phyloP scores from a whole-genome alignment of 1,140 invertebrate species.

The Diorhabda sublineata region DNA sequence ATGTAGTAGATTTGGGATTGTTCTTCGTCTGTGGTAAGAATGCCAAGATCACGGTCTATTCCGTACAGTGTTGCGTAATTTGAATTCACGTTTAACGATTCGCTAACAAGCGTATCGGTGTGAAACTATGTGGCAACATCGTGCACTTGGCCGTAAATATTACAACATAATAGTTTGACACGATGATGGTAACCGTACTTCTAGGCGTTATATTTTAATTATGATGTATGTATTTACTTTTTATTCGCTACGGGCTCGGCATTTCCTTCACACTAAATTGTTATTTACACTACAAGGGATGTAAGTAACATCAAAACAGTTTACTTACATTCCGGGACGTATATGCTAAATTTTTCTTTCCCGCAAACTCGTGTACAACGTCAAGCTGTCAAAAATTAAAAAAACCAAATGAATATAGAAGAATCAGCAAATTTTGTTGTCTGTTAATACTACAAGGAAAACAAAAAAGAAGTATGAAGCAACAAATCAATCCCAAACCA shows the following conservation, averaged over 20 bases:
- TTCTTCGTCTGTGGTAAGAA: conserved; percentile 28
- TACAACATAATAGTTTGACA: conserved; percentile 19
- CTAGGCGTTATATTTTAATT: conserved; percentile 14
- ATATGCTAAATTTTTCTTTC: no score
- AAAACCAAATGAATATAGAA: no score
- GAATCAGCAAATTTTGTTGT: no score
- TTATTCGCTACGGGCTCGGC: not conserved
- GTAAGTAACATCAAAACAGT: no score
- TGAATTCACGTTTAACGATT: not conserved
- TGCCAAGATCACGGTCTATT: conserved; percentile 42
- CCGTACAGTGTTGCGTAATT: conserved; percentile 26
- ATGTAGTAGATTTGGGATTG: conserved; percentile 28
- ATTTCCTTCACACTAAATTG: no score
- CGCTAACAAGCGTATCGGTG: conserved; percentile 4
- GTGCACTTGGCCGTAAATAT: conserved; percentile 18
- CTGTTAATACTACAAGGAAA: no score
- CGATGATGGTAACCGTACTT: conserved; percentile 12
- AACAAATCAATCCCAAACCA: no score
- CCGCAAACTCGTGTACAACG: no score
- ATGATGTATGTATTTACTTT: conserved; percentile 7
- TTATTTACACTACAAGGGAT: no score
- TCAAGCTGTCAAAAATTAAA: no score
- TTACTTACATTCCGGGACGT: no score
- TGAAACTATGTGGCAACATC: conserved; percentile 9
- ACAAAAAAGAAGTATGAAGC: no score